Conservation (phyloP, 1,140 invertebrate genomes). For the Bombus haemorrhoidalis region DNA sequence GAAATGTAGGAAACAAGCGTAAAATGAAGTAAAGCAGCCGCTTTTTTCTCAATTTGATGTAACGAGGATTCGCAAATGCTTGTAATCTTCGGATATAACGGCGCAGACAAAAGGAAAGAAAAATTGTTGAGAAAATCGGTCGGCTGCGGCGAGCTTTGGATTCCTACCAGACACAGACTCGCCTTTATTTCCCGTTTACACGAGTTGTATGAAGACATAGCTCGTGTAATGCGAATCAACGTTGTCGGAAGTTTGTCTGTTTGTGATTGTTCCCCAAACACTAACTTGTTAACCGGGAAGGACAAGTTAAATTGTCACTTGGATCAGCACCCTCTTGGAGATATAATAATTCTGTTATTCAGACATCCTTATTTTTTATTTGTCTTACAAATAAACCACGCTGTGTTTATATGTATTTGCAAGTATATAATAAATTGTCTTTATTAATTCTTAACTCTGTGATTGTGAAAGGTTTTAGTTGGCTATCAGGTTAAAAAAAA, state of each 20-base stretch:
- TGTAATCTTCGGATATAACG: neutral
- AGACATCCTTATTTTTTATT: neutral
- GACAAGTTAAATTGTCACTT: neutral
- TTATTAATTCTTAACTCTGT: neutral
- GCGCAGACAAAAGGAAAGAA: neutral
- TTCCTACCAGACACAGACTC: neutral
- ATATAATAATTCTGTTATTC: neutral
- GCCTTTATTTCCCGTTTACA: neutral
- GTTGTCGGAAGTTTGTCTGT: neutral
- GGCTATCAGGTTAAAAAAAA: neutral
- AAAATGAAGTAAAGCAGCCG: neutral
- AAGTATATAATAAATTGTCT: neutral
- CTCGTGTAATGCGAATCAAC: neutral
- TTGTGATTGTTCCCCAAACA: neutral
- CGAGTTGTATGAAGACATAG: too few species aligned
- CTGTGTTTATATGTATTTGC: too few species aligned
- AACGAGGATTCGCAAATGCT: neutral
- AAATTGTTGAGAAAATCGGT: slow-evolving; percentile 1
- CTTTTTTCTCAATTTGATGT: neutral
- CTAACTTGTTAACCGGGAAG: neutral
- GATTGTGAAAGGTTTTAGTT: neutral
- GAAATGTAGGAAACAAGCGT: neutral
- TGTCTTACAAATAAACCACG: neutral
- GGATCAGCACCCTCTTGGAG: neutral
- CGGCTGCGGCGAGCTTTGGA: neutral